Evolutionary conservation across 2,888 invertebrate species (phyloP), one percentile per base, ranked within the genome.

Genomic region (Parnassius orleans): DNA sequence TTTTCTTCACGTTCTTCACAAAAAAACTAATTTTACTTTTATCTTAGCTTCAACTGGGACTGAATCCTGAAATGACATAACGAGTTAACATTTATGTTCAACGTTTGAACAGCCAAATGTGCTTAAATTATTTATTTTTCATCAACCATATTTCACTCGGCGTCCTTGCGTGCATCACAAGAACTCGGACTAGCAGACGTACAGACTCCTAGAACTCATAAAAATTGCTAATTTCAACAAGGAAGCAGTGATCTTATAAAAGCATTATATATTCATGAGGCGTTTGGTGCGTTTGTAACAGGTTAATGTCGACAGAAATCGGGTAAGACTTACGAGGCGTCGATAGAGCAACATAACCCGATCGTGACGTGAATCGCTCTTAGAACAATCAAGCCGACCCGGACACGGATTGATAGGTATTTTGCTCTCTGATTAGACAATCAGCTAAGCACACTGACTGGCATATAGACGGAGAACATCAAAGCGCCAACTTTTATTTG

Each of bases 171-270:
- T 74, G 72, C 72, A 77, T 74, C 77, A 73, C 69, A 61, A 48
- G 66, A 68, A 67, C 64, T 2, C 19, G 24, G 11, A 19, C 69
- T 60, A 63, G 70, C 76, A 85, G 84, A 84, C 85, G 65, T 63
- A 56, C 63, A 72, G 85, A 73, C 86, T 87, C 86, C 83, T 59
- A 83, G 86, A 87, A 87, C 81, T 85, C 68, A 81, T 85, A 81
- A 79, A 68, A 81, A 84, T 83, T 86, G 84, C 84, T 77, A 86
- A 86, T 79, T 66, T 61, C 19, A 60, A 69, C 69, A 67, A 74
- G 75, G 73, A 75, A 76, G 66, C 70, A 33, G 67, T 63, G 69
- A 71, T 67, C 68, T 72, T 70, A 72, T 66, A 67, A 68, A 65
- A 66, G 60, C 72, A 79, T 83, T 81, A 71, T 53, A 64, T 66